A percentile compares a stretch with the other conserved stretches of the same genome.
Conservation (phyloP, 2,888 invertebrate genomes). For the Ametastegia equiseti region DNA sequence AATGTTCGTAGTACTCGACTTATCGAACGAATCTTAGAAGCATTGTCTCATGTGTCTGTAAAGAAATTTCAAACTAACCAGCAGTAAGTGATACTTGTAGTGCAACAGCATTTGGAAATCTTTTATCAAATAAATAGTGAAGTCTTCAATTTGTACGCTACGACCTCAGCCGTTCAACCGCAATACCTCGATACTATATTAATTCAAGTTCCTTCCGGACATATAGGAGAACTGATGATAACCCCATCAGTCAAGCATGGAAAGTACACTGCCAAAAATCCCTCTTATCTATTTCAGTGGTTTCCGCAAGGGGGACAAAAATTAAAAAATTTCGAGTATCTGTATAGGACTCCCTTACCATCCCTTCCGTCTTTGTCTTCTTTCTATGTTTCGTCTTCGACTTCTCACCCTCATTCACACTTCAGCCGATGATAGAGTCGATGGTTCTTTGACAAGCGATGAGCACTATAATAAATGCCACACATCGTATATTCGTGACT, state of each 20-base stretch:
- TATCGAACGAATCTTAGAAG: too few relatives aligned
- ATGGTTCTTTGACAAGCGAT: conserved; percentile 9
- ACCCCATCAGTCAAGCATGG: neutral
- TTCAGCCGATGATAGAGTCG: neutral
- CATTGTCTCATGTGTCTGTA: too few relatives aligned
- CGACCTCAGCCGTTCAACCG: too few relatives aligned
- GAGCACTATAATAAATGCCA: neutral
- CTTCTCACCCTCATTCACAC: conserved; percentile 49
- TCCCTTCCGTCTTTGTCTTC: neutral
- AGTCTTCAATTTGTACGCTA: neutral
- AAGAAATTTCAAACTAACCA: too few relatives aligned
- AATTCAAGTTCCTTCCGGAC: neutral
- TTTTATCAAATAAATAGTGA: neutral
- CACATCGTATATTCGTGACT: conserved; percentile 5
- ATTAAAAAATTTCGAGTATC: too few relatives aligned
- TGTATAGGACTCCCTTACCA: too few relatives aligned
- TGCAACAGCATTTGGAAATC: neutral
- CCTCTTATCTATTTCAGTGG: too few relatives aligned
- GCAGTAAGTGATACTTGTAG: too few relatives aligned
- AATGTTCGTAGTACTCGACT: neutral
- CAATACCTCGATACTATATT: neutral
- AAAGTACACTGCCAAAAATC: neutral
- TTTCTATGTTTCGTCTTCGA: conserved; percentile 51
- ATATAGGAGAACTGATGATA: neutral
- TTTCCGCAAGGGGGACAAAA: too few relatives aligned